Conservation (phyloP, 2,113 vertebrate species). For the Zingel zingel region DNA sequence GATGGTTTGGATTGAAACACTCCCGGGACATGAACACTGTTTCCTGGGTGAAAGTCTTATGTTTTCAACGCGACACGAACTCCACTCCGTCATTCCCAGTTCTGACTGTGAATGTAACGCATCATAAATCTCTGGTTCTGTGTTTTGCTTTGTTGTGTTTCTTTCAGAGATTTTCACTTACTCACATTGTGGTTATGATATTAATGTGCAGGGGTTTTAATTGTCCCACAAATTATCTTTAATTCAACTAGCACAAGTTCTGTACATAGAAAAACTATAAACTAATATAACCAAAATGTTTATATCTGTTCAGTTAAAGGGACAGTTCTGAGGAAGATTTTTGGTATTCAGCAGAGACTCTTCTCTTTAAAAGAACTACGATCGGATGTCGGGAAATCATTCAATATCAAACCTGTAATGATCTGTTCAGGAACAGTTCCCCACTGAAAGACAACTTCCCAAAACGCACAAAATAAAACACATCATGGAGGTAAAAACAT, state of each 20-base stretch:
- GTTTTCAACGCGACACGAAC: too few relatives aligned
- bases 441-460: not conserved
- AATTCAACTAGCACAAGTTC: not conserved
- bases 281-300: too few relatives aligned
- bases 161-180: not conserved
- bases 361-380: too few relatives aligned
- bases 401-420: too few relatives aligned
- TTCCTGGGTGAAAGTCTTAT: too few relatives aligned
- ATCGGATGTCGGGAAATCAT: not conserved
- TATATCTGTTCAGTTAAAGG: too few relatives aligned
- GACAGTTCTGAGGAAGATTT: constrained; percentile 19
- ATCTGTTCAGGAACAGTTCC: not conserved
- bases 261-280: constrained; percentile 25
- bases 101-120: too few relatives aligned
- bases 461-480: not conserved
- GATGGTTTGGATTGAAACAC: too few relatives aligned
- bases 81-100: too few relatives aligned
- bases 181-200: not conserved
- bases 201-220: constrained; percentile 16
- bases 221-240: not conserved
- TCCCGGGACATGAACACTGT: too few relatives aligned
- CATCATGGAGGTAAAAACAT: too few relatives aligned
- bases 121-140: too few relatives aligned
- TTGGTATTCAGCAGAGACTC: not conserved
- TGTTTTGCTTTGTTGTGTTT: constrained; percentile 6